Evolutionary conservation across 1,140 invertebrate species (phyloP).

Genomic region (Cephus cinctus): DNA sequence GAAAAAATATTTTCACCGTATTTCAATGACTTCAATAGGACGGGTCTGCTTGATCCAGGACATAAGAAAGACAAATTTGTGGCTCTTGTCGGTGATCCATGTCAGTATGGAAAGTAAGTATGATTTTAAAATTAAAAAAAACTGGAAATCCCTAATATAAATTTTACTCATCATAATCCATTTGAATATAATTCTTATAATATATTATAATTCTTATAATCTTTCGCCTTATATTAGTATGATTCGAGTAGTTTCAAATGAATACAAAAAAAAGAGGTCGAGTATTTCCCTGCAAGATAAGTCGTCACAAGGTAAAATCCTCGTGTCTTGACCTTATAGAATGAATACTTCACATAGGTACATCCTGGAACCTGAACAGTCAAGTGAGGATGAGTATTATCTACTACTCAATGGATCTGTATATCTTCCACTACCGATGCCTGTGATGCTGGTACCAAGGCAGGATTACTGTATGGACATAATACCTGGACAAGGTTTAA

Average conservation of each 20-base stretch:
- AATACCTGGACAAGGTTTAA: slow-evolving; percentile 37
- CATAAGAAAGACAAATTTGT: slow-evolving; percentile 54
- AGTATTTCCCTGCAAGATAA: no score
- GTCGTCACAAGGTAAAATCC: no score
- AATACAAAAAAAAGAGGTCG: no score
- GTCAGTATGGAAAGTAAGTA: slow-evolving; percentile 56
- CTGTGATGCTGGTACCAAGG: slow-evolving; percentile 51
- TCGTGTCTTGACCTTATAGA: no score
- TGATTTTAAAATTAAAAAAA: not conserved
- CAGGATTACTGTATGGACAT: slow-evolving; percentile 58
- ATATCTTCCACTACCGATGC: slow-evolving; percentile 52
- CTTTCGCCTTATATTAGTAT: no score
- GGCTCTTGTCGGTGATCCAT: slow-evolving; percentile 59
- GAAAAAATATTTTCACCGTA: slow-evolving; percentile 44
- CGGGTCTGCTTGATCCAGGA: slow-evolving; percentile 49
- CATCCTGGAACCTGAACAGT: slow-evolving; percentile 54
- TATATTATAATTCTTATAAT: no score
- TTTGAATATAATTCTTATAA: no score
- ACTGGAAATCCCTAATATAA: no score
- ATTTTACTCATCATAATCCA: no score
- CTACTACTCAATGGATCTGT: slow-evolving; percentile 62
- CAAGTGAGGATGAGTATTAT: slow-evolving; percentile 58
- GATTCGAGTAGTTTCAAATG: no score
- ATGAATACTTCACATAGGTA: no score
- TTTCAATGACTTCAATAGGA: slow-evolving; percentile 58